Percentiles rank a stretch among this genome's conserved stretches.
These are phyloP conservation scores for Melanotus villosus DNA, from an alignment of 2,888 invertebrate species.

Conservation along the genomic window DNA sequence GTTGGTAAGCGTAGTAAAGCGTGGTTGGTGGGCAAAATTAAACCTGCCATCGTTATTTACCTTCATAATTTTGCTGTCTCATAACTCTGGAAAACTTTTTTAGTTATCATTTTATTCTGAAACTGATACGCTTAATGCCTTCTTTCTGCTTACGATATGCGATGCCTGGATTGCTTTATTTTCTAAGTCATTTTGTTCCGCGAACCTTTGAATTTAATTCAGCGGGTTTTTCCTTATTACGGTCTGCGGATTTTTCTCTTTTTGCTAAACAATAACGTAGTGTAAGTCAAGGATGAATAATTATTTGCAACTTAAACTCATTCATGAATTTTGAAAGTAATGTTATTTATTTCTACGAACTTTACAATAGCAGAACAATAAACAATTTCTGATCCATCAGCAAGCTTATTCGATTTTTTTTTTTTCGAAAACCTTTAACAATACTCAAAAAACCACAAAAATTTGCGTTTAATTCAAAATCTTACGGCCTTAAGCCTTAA, in stretches of 20 bases:
- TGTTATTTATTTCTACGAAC: neutral
- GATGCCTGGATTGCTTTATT: neutral
- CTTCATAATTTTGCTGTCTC: conserved; percentile 38
- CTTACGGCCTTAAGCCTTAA: too few species aligned
- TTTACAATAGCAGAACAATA: too few species aligned
- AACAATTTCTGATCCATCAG: too few species aligned
- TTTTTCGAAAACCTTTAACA: too few species aligned
- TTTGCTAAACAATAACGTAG: too few species aligned
- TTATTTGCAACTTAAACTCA: neutral
- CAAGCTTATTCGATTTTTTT: too few species aligned
- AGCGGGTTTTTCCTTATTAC: too few species aligned
- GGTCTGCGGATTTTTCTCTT: too few species aligned
- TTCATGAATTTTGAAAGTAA: conserved; percentile 1
- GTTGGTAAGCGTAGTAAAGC: conserved; percentile 9
- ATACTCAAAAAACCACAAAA: too few species aligned
- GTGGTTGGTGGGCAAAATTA: conserved; percentile 41
- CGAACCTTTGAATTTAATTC: too few species aligned
- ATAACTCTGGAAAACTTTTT: conserved; percentile 14
- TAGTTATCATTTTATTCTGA: conserved; percentile 19
- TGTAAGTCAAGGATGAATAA: neutral
- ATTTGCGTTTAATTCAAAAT: too few species aligned
- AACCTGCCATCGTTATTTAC: conserved; percentile 40
- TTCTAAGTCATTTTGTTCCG: neutral
- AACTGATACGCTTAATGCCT: conserved; percentile 13
- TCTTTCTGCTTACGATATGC: too few species aligned